phyloP scores from a whole-genome alignment of 1,140 invertebrate genomes.

The Araneus ventricosus region DNA sequence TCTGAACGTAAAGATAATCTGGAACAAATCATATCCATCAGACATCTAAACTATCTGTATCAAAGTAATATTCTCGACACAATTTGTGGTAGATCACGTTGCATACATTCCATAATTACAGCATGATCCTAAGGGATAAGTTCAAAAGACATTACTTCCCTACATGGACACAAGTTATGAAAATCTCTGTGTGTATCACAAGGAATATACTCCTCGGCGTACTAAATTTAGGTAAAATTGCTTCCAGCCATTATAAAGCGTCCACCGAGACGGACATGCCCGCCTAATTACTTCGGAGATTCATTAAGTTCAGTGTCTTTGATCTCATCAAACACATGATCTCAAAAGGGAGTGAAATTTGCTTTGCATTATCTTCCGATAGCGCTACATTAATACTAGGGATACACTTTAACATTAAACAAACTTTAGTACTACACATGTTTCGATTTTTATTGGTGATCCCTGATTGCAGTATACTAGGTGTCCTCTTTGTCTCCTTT shows the following conservation, averaged over 20 bases:
- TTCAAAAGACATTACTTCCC: neutral
- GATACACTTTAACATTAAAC: too few relatives aligned
- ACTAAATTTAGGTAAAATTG: neutral
- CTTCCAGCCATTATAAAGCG: neutral
- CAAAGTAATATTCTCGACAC: neutral
- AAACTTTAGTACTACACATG: too few relatives aligned
- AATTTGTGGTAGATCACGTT: neutral
- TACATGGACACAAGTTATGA: neutral
- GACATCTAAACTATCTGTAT: neutral
- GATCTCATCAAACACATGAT: conserved; percentile 19
- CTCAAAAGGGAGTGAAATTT: neutral
- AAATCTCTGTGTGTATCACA: neutral
- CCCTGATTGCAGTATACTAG: too few relatives aligned
- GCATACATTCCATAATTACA: neutral
- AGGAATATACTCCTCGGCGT: neutral
- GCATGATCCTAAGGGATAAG: neutral
- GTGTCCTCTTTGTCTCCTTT: too few relatives aligned
- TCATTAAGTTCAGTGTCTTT: conserved; percentile 15
- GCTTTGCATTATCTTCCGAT: conserved; percentile 7
- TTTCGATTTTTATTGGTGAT: too few relatives aligned
- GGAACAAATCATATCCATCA: too few relatives aligned
- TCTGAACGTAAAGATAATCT: too few relatives aligned
- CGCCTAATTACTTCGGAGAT: neutral
- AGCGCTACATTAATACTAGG: neutral
- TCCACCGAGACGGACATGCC: neutral